Conservation (phyloP, 2,888 invertebrate genomes). For the Pterostichus niger region DNA sequence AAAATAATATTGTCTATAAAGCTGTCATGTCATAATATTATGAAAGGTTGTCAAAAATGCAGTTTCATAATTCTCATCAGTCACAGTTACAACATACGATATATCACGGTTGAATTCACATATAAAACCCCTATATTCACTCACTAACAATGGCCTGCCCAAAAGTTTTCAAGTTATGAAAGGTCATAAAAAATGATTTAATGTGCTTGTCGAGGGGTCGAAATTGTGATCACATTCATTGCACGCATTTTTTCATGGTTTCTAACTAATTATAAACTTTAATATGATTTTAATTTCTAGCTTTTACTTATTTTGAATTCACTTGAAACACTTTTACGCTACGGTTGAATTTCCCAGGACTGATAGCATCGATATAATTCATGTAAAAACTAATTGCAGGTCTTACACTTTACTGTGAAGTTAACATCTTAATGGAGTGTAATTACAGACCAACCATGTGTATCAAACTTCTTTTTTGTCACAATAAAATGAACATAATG, state of each 20-base stretch:
- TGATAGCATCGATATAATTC: conserved; percentile 8
- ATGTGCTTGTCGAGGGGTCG: background rate
- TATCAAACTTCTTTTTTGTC: conserved; percentile 25
- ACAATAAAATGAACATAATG: background rate
- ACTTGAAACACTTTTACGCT: background rate
- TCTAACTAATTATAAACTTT: conserved; percentile 16
- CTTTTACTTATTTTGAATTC: conserved; percentile 4
- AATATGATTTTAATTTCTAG: conserved; percentile 36
- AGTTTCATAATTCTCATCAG: conserved; percentile 29
- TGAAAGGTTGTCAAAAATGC: conserved; percentile 4
- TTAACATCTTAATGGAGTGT: conserved; percentile 39
- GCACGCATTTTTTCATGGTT: background rate
- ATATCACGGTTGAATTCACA: background rate
- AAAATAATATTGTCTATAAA: conserved; percentile 44
- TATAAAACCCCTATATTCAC: background rate
- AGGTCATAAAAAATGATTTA: conserved; percentile 40
- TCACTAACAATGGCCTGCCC: background rate
- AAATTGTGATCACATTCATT: background rate
- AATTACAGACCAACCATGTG: conserved; percentile 20
- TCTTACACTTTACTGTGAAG: conserved; percentile 11
- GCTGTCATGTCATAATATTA: conserved; percentile 33
- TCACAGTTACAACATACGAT: conserved; percentile 7
- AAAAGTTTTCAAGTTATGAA: conserved; percentile 24
- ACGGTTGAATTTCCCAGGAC: background rate
- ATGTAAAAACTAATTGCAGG: conserved; percentile 35